Conservation (phyloP, 2,797 vertebrate species). For the Acrossocheilus wenchowensis region DNA sequence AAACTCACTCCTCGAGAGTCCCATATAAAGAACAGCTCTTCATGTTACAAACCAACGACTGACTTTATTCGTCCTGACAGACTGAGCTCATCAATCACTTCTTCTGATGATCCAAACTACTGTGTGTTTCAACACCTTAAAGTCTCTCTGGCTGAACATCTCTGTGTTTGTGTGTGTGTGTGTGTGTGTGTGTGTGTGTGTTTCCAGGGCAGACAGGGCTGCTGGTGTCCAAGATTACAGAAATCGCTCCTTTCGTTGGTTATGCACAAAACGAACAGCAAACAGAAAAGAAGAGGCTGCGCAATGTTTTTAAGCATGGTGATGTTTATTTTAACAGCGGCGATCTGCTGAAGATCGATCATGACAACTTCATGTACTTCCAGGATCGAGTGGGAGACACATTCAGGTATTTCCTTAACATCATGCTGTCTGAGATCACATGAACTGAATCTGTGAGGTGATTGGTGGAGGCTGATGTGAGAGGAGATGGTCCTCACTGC, state of each 20-base stretch:
- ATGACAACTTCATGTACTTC: constrained; percentile 85
- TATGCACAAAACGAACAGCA: constrained; percentile 78
- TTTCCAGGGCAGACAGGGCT: constrained; percentile 83
- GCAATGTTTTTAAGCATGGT: constrained; percentile 76
- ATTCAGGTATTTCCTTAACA: constrained; percentile 79
- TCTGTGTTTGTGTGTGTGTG: too few species aligned
- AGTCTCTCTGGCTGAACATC: too few species aligned
- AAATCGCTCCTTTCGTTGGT: constrained; percentile 77
- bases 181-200: neutral
- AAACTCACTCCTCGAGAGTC: neutral
- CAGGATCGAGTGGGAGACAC: constrained; percentile 90
- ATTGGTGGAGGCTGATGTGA: too few species aligned
- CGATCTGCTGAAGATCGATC: constrained; percentile 82
- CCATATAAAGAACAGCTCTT: neutral
- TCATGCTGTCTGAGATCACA: neutral
- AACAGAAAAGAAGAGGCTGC: constrained; percentile 81
- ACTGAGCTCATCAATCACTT: neutral
- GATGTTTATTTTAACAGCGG: constrained; percentile 89
- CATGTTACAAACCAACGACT: neutral
- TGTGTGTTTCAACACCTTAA: too few species aligned
- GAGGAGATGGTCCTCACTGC: too few species aligned
- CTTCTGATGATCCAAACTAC: too few species aligned
- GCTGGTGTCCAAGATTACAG: constrained; percentile 80
- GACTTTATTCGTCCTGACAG: neutral
- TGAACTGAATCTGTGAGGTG: neutral